Conservation (phyloP, 2,888 invertebrate species). For the Lycophotia porphyrea region DNA sequence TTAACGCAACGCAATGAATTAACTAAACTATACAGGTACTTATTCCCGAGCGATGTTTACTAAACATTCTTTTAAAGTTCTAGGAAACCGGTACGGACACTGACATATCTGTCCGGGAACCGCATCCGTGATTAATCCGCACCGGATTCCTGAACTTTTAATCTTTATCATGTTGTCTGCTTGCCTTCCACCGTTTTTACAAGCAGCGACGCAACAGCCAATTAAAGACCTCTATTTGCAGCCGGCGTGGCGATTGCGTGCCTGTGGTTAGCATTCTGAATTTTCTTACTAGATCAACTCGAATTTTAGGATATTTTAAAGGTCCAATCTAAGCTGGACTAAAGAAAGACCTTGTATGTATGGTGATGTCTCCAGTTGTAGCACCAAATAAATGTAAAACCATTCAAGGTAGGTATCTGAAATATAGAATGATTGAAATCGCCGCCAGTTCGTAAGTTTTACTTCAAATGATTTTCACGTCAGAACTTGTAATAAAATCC, state of each 20-base stretch:
- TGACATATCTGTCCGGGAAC: background rate
- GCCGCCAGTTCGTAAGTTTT: background rate
- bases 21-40: conserved; percentile 63
- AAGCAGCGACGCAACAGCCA: background rate
- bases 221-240: background rate
- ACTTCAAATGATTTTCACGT: background rate
- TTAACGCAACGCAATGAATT: conserved; percentile 32
- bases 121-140: background rate
- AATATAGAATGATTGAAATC: background rate
- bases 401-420: background rate
- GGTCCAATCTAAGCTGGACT: background rate
- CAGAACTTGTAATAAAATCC: background rate
- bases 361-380: background rate
- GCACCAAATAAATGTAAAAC: background rate
- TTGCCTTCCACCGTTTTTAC: background rate
- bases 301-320: background rate
- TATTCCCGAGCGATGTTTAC: conserved; percentile 58
- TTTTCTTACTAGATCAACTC: conserved; percentile 5
- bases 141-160: background rate
- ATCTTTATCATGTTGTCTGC: background rate
- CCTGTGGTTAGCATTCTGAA: background rate
- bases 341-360: background rate
- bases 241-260: background rate
- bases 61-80: background rate
- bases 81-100: background rate